Evolutionary conservation across 2,888 invertebrate species (phyloP).

Genomic region (Podabrus alpinus): DNA sequence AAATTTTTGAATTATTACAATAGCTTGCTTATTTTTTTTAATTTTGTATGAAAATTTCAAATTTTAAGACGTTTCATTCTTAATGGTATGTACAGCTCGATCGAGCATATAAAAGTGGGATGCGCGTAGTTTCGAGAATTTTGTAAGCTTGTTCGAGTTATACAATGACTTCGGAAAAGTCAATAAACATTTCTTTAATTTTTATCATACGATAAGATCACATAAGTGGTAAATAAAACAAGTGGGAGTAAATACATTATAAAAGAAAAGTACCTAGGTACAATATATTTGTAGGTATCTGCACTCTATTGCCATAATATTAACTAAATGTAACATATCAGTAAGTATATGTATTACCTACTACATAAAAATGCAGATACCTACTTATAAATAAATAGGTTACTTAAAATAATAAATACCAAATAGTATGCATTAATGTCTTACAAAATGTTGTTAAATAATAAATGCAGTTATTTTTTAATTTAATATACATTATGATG

Average conservation of each 20-base stretch:
- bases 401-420: slow-evolving; percentile 4
- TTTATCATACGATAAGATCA: background rate
- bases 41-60: background rate
- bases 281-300: background rate
- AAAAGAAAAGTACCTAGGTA: background rate
- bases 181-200: background rate
- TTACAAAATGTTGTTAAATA: slow-evolving; percentile 5
- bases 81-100: background rate
- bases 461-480: slow-evolving; percentile 23
- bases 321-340: background rate
- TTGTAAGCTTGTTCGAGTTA: background rate
- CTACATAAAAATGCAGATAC: background rate
- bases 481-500: slow-evolving; percentile 24
- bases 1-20: slow-evolving; percentile 11
- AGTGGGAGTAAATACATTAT: background rate
- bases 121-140: background rate
- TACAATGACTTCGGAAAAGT: background rate
- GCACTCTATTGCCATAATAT: background rate
- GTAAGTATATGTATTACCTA: background rate
- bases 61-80: background rate
- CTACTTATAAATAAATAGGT: background rate
- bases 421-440: slow-evolving; percentile 1
- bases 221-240: background rate
- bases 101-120: background rate
- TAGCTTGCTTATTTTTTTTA: slow-evolving; percentile 2